Evolutionary conservation across 2,888 invertebrate species (phyloP).

Genomic region (Cosmopolites sordidus): DNA sequence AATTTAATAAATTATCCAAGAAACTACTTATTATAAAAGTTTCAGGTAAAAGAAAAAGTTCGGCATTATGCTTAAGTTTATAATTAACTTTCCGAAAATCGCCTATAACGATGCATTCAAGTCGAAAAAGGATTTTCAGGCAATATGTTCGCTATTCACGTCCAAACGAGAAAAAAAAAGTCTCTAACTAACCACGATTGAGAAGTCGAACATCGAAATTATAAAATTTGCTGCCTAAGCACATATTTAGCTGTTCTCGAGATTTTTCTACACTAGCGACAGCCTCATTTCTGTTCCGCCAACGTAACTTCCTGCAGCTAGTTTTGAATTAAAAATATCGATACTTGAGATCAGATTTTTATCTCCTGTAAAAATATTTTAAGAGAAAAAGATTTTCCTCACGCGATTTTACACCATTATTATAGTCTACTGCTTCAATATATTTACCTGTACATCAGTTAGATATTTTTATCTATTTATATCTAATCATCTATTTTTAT

Average conservation of each 20-base stretch:
- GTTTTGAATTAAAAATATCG: constrained; percentile 24
- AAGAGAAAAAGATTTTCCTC: too few species aligned
- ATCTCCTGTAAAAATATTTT: neutral
- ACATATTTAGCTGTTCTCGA: constrained; percentile 26
- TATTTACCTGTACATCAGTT: too few species aligned
- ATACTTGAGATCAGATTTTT: constrained; percentile 9
- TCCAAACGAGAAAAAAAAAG: constrained; percentile 16
- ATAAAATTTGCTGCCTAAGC: constrained; percentile 28
- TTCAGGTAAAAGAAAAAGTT: too few species aligned
- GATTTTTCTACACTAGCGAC: constrained; percentile 22
- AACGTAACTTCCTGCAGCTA: constrained; percentile 23
- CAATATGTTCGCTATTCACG: constrained; percentile 26
- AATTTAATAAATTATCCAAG: too few species aligned
- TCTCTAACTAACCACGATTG: constrained; percentile 28
- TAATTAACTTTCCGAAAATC: constrained; percentile 19
- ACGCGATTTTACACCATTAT: too few species aligned
- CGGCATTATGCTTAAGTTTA: constrained; percentile 11
- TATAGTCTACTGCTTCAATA: too few species aligned
- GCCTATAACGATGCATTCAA: constrained; percentile 25
- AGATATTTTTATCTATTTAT: too few species aligned
- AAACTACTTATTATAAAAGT: too few species aligned
- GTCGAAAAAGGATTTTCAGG: constrained; percentile 15
- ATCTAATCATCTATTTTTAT: too few species aligned
- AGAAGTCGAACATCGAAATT: constrained; percentile 27
- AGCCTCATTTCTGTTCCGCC: constrained; percentile 24